These are phyloP conservation scores for Papilio aristodemus DNA, from an alignment of 1,140 invertebrate genomes.

Conservation along the genomic window DNA sequence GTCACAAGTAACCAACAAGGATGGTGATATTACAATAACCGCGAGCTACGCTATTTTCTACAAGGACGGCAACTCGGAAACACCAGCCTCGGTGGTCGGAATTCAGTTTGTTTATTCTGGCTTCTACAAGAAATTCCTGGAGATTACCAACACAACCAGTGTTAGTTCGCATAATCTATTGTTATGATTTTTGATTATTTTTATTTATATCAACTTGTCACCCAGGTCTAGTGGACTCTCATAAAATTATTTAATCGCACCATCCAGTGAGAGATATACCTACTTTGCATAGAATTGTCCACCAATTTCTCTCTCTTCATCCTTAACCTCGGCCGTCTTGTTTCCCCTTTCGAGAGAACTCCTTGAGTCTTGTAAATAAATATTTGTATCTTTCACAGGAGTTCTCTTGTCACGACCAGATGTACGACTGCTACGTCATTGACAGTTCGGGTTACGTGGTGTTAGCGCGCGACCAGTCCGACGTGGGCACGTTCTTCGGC, in stretches of 20 bases:
- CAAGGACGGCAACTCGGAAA: constrained; percentile 86
- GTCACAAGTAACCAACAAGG: constrained; percentile 57
- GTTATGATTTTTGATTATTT: not conserved
- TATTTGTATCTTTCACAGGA: constrained; percentile 58
- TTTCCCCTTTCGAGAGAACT: too few species aligned
- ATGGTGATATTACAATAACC: constrained; percentile 85
- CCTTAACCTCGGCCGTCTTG: too few species aligned
- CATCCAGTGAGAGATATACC: too few species aligned
- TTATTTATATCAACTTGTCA: not conserved
- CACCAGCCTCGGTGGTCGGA: constrained; percentile 93
- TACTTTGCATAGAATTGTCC: too few species aligned
- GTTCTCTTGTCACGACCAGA: constrained; percentile 81
- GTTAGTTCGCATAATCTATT: constrained; percentile 36
- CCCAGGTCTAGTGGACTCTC: too few species aligned
- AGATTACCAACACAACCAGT: constrained; percentile 82
- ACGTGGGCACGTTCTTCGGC: constrained; percentile 92
- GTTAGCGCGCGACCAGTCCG: constrained; percentile 84
- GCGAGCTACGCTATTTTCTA: constrained; percentile 93
- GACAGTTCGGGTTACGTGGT: constrained; percentile 96
- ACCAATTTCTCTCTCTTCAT: too few species aligned
- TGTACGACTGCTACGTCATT: constrained; percentile 90
- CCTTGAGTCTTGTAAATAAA: too few species aligned
- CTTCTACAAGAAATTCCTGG: constrained; percentile 85
- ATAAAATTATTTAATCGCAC: not conserved
- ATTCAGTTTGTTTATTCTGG: constrained; percentile 86